A percentile compares a stretch with the other conserved stretches of the same genome.
Evolutionary conservation across 2,888 invertebrate genomes (phyloP).

Genomic region (Andrena fulva): DNA sequence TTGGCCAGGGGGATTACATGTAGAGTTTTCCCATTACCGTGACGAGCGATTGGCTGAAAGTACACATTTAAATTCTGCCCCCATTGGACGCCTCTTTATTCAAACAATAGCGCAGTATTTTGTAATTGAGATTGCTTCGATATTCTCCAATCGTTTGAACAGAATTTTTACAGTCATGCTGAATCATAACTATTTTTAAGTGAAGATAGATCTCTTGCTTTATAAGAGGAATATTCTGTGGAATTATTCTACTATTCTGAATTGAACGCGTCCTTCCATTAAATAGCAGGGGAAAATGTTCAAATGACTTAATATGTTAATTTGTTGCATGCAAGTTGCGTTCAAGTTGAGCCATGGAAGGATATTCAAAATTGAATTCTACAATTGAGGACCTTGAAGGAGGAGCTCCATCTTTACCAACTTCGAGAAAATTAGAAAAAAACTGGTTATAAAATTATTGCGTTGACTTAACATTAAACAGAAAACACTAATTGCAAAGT

Average conservation of each 20-base stretch:
- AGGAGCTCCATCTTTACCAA: no score
- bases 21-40: constrained; percentile 5
- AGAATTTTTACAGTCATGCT: not conserved
- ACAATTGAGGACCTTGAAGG: no score
- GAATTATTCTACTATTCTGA: not conserved
- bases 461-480: no score
- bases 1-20: not conserved
- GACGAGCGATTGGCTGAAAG: not conserved
- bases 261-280: no score
- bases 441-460: no score
- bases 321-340: no score
- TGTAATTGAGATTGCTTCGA: not conserved
- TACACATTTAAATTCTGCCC: not conserved
- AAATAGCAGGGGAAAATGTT: no score
- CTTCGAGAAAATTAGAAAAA: no score
- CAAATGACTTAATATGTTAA: no score
- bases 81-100: not conserved
- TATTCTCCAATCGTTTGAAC: not conserved
- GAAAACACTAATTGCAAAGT: no score
- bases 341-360: no score
- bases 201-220: not conserved
- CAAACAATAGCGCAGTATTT: not conserved
- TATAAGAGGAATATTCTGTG: not conserved
- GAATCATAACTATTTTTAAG: not conserved
- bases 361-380: no score